Evolutionary conservation across 2,888 invertebrate species (phyloP).

Genomic region (Noctua pronuba): DNA sequence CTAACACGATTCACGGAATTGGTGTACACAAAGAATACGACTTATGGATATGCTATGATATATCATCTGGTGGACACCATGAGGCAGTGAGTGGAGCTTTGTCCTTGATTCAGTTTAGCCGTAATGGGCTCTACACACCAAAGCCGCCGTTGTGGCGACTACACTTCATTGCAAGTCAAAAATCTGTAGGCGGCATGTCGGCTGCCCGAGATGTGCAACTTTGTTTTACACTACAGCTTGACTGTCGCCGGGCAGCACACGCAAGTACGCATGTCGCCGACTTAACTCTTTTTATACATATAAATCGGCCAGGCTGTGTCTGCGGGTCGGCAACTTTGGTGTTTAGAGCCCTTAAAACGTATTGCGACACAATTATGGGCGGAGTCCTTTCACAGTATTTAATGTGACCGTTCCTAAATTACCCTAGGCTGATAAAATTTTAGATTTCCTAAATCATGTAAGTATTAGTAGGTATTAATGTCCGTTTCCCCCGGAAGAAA

Average conservation of each 20-base stretch:
- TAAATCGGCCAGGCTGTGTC: neutral
- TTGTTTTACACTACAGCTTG: neutral
- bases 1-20: neutral
- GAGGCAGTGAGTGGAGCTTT: constrained; percentile 1
- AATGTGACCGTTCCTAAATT: too few species aligned
- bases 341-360: neutral
- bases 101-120: neutral
- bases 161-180: neutral
- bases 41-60: neutral
- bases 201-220: neutral
- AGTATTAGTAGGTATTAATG: too few species aligned
- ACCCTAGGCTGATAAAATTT: too few species aligned
- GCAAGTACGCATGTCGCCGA: neutral
- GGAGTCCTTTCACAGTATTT: neutral
- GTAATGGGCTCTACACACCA: neutral
- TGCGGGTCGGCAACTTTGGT: neutral
- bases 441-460: too few species aligned
- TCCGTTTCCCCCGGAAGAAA: too few species aligned
- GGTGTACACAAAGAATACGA: neutral
- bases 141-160: neutral
- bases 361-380: neutral
- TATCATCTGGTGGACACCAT: neutral
- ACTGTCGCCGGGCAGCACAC: neutral
- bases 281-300: neutral
- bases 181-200: neutral